Conservation (phyloP, 2,888 invertebrate species). For the Nemotelus pantherinus region DNA sequence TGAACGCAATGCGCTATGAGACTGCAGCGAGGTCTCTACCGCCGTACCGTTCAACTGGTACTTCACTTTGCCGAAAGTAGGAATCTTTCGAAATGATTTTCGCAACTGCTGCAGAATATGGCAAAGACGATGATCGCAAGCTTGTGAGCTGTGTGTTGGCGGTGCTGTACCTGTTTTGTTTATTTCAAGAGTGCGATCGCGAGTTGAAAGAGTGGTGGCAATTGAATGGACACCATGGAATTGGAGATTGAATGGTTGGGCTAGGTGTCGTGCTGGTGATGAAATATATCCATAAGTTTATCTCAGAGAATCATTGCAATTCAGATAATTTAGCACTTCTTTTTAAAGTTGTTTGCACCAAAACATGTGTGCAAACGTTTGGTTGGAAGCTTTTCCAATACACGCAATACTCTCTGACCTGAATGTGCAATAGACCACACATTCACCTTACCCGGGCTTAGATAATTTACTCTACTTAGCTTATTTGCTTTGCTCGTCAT, state of each 20-base stretch:
- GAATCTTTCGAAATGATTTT: conserved; percentile 42
- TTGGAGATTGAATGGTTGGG: neutral
- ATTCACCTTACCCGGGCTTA: no score
- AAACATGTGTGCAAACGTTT: no score
- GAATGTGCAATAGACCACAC: no score
- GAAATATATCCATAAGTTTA: no score
- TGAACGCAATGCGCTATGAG: neutral
- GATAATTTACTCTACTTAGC: no score
- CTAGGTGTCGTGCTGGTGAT: no score
- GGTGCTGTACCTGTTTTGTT: conserved; percentile 41
- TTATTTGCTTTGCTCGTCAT: no score
- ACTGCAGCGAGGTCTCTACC: conserved; percentile 11
- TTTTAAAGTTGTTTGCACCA: no score
- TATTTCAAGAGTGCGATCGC: conserved; percentile 13
- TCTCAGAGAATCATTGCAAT: no score
- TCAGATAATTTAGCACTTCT: no score
- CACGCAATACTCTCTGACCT: no score
- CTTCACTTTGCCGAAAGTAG: conserved; percentile 19
- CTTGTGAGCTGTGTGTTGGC: conserved; percentile 29
- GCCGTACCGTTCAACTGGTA: neutral
- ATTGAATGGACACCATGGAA: neutral
- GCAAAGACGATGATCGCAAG: conserved; percentile 10
- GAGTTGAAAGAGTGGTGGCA: conserved; percentile 30
- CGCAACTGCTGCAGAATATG: conserved; percentile 40
- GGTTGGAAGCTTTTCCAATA: no score